Percentiles rank a stretch among this genome's conserved stretches.
Conservation (phyloP, 2,113 vertebrate species). For the Atrichornis clamosus region DNA sequence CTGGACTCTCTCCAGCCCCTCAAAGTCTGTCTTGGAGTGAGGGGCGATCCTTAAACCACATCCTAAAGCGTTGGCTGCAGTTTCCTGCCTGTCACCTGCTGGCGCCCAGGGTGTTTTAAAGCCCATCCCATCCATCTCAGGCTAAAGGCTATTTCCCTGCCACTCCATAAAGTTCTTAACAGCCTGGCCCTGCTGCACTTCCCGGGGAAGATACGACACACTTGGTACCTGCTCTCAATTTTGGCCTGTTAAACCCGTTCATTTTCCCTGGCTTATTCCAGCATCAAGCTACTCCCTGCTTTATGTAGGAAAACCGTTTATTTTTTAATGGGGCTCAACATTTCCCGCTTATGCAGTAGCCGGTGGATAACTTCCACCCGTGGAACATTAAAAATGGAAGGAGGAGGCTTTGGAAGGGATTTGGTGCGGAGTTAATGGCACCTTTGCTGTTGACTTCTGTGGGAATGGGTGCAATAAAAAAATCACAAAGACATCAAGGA, state of each 20-base stretch:
- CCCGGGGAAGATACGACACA: not conserved
- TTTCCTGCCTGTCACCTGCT: not conserved
- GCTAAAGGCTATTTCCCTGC: not conserved
- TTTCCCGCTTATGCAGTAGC: not conserved
- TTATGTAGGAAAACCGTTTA: slow-evolving; percentile 20
- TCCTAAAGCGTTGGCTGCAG: not conserved
- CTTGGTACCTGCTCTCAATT: not conserved
- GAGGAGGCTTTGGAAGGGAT: not conserved
- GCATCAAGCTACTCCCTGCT: not conserved
- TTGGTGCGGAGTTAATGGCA: not conserved
- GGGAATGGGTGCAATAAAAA: not conserved
- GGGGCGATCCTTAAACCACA: not conserved
- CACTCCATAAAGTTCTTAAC: not conserved
- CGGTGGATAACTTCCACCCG: not conserved
- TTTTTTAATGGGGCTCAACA: slow-evolving; percentile 44
- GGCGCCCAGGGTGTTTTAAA: not conserved
- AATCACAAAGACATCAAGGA: not conserved
- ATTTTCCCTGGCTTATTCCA: not conserved
- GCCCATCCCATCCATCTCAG: not conserved
- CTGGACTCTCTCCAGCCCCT: not conserved
- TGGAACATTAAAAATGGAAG: not conserved
- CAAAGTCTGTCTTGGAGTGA: not conserved
- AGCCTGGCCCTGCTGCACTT: not conserved
- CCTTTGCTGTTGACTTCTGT: not conserved
- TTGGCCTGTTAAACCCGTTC: not conserved